Evolutionary conservation across 2,888 invertebrate species (phyloP), one percentile per base, ranked within the genome.

Genomic region (Epinotia demarniana): DNA sequence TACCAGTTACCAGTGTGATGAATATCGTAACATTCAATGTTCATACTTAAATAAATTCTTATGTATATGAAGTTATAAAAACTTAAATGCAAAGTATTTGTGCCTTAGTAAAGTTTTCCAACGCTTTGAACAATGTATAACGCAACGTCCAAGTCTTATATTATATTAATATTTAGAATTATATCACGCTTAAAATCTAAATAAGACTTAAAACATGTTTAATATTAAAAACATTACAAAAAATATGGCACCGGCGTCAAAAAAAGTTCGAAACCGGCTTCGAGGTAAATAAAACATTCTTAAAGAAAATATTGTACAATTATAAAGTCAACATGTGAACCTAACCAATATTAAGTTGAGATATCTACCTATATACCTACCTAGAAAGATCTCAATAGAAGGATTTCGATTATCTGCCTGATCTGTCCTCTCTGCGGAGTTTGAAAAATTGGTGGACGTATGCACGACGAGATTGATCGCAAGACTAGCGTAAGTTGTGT

Each of bases 41-140:
- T 19, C 46, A 57, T n/a, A 43, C 11, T 23, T 53, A 19, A 46
- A 63, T 16, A 46, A 63, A 39, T 39, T 23, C 55, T n/a, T n/a
- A 72, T 57, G 18, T 43, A n/a, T 63, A 73, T 27, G 8, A 46
- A 46, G 13, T 61, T 39, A 39, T 53, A 53, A 67, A 49, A 74
- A 27, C 46, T 11, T 33, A 43, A 74, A 64, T 88, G 88, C 87
- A 74, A 64, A 46, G 58, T 49, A 58, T 69, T 74, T 70, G 74
- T 74, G 74, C 70, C n/a, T 58, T 70, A 70, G 39, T 46, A 63
- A 46, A 55, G 12, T 57, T 55, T 43, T 18, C 49, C 43, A 46
- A 55, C 23, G 16, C 33, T 69, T 70, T 39, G 19, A 64, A 69
- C 63, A 70, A 64, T 43, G 33, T 9, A 49, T 58, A 68, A 66